A percentile compares a stretch with the other conserved stretches of the same genome.
These are phyloP conservation scores for Oxytorus armatus DNA, from an alignment of 2,888 invertebrate species.

Conservation along the genomic window DNA sequence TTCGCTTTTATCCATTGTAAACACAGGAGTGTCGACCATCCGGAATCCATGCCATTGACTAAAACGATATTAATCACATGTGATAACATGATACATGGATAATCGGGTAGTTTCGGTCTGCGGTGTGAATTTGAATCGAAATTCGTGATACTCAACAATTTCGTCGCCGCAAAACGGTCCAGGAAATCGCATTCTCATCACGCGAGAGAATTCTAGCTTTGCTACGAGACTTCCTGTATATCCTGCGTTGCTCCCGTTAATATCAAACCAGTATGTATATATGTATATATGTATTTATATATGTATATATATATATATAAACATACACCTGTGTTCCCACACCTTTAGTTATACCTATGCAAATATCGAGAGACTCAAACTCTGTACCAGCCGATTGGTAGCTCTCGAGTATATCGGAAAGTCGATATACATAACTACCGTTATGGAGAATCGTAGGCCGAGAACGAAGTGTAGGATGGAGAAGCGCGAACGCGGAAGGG, in stretches of 20 bases:
- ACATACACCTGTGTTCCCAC: not conserved
- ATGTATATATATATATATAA: not conserved
- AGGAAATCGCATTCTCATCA: conserved; percentile 40
- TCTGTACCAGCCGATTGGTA: conserved; percentile 39
- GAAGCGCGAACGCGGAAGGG: conserved; percentile 71
- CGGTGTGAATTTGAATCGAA: conserved; percentile 39
- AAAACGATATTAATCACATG: conserved; percentile 52
- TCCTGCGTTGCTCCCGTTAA: conserved; percentile 37
- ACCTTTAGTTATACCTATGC: conserved; percentile 11
- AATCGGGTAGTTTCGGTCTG: conserved; percentile 33
- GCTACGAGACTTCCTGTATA: conserved; percentile 54
- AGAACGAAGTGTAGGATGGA: conserved; percentile 8
- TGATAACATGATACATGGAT: conserved; percentile 41
- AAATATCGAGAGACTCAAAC: not conserved
- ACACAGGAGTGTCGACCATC: conserved; percentile 18
- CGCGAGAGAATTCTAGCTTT: conserved; percentile 2
- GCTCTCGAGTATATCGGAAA: conserved; percentile 51
- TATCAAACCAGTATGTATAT: conserved; percentile 13
- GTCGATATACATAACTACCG: conserved; percentile 11
- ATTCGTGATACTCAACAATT: conserved; percentile 18
- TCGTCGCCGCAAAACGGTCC: not conserved
- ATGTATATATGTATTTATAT: not conserved
- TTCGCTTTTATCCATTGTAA: not conserved
- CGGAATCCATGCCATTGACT: conserved; percentile 32
- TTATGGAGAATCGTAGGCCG: conserved; percentile 29